Conservation (phyloP, 2,888 invertebrate species). For the Tipula lateralis region DNA sequence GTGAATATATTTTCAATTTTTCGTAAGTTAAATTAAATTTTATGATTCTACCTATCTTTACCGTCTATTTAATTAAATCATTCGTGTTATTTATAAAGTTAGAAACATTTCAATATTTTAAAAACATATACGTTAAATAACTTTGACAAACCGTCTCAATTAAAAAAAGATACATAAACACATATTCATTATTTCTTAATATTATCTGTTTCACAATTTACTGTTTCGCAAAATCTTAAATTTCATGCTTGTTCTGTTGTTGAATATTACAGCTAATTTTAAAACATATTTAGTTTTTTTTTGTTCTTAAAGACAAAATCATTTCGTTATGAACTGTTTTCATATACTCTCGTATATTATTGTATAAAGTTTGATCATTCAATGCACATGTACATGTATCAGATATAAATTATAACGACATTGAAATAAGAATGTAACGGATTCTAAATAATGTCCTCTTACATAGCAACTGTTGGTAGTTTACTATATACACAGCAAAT, state of each 20-base stretch:
- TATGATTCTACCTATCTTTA: no score
- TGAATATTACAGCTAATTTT: slow-evolving; percentile 15
- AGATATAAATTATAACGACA: slow-evolving; percentile 11
- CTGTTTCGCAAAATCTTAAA: slow-evolving; percentile 19
- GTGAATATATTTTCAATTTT: no score
- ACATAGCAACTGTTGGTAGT: not conserved
- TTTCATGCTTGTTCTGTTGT: not conserved
- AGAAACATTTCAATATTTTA: no score
- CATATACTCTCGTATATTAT: not conserved
- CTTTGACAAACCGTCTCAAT: not conserved
- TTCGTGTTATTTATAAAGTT: no score
- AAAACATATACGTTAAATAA: not conserved
- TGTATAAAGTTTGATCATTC: not conserved
- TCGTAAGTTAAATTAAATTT: no score
- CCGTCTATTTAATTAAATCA: no score
- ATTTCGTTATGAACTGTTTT: not conserved
- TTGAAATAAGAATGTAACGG: slow-evolving; percentile 3
- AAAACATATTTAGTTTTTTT: not conserved
- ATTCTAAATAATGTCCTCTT: slow-evolving; percentile 13
- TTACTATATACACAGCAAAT: not conserved
- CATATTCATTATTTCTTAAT: slow-evolving; percentile 14
- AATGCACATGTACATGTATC: not conserved
- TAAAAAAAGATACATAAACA: not conserved
- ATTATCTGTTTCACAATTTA: slow-evolving; percentile 3
- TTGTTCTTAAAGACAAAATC: not conserved